Evolutionary conservation across 2,888 invertebrate species (phyloP).

Genomic region (Graphium colonna): DNA sequence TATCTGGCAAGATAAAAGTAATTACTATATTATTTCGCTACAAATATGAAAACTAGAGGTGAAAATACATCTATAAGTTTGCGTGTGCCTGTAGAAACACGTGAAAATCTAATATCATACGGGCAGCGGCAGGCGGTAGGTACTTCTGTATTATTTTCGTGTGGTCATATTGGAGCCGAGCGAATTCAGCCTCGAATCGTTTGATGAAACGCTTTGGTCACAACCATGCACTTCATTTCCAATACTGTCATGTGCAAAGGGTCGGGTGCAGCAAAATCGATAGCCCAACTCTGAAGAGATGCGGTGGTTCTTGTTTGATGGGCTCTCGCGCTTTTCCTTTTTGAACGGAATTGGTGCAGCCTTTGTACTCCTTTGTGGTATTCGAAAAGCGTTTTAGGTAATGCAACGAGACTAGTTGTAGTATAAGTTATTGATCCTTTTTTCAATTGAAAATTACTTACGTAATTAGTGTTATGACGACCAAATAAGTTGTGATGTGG

Average conservation of each 20-base stretch:
- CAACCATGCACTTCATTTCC: slow-evolving; percentile 45
- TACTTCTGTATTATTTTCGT: slow-evolving; percentile 59
- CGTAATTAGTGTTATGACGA: no score
- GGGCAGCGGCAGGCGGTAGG: slow-evolving; percentile 30
- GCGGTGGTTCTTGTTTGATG: not conserved
- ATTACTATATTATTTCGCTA: no score
- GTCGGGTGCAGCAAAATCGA: slow-evolving; percentile 18
- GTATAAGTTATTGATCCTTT: not conserved
- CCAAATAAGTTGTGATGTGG: no score
- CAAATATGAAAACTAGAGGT: no score
- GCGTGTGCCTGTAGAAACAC: slow-evolving; percentile 9
- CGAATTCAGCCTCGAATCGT: slow-evolving; percentile 41
- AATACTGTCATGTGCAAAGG: slow-evolving; percentile 28
- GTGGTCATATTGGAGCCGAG: slow-evolving; percentile 44
- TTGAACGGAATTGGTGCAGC: not conserved
- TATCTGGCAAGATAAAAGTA: no score
- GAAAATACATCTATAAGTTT: not conserved
- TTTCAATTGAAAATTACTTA: not conserved
- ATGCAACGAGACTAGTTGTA: not conserved
- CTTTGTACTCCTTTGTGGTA: not conserved
- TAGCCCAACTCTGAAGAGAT: slow-evolving; percentile 8
- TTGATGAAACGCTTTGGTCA: slow-evolving; percentile 53
- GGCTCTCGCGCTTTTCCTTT: not conserved
- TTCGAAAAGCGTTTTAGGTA: no score
- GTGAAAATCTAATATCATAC: slow-evolving; percentile 40